Conservation (phyloP, 2,113 vertebrate genomes). For the Caretta caretta region DNA sequence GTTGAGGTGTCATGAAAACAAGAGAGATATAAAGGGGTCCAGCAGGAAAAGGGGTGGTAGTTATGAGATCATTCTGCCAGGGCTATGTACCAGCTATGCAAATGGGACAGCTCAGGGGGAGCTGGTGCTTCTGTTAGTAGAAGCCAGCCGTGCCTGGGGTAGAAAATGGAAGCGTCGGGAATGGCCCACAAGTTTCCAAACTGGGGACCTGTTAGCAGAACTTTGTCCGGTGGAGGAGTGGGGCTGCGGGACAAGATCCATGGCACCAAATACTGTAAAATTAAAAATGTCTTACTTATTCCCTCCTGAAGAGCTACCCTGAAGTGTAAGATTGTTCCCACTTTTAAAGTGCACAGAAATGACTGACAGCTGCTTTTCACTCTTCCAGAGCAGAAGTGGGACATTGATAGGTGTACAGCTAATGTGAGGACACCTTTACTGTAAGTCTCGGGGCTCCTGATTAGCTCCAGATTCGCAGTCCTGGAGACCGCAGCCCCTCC, state of each 20-base stretch:
- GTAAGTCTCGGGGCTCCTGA: too few relatives aligned
- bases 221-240: neutral
- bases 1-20: neutral
- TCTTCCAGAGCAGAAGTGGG: neutral
- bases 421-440: too few relatives aligned
- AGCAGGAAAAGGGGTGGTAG: neutral
- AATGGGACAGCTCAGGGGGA: too few relatives aligned
- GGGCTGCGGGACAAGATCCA: neutral
- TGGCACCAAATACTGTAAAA: neutral
- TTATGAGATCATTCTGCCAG: neutral
- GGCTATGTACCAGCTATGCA: neutral
- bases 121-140: too few relatives aligned
- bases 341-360: neutral
- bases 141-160: too few relatives aligned
- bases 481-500: neutral
- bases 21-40: accelerated
- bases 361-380: neutral
- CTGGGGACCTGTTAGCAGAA: neutral
- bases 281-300: neutral
- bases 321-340: accelerated
- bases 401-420: neutral
- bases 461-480: neutral
- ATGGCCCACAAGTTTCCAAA: neutral
- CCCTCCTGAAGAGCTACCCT: neutral
- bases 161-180: neutral